Percentiles rank a stretch among this genome's conserved stretches.
Evolutionary conservation across 2,113 vertebrate species (phyloP).

Genomic region (Dipodomys merriami): DNA sequence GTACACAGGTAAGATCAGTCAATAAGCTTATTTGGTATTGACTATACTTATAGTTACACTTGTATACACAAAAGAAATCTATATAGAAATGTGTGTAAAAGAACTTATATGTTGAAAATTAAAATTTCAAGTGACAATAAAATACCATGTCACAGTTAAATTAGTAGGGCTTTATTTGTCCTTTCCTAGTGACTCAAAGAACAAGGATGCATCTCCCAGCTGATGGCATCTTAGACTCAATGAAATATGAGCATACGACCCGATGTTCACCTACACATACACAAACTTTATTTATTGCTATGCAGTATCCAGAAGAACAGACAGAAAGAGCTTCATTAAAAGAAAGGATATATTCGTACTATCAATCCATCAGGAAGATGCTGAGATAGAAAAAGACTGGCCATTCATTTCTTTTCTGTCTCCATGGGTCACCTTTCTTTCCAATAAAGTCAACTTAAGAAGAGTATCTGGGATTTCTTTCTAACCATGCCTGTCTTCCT

Average conservation of each 20-base stretch:
- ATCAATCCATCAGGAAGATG: neutral
- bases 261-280: neutral
- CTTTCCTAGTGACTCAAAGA: neutral
- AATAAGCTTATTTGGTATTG: neutral
- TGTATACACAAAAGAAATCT: neutral
- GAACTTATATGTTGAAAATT: neutral
- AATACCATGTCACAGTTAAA: constrained; percentile 10
- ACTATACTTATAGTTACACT: neutral
- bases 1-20: neutral
- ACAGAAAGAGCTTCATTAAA: neutral
- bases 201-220: neutral
- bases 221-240: neutral
- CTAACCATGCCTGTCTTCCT: neutral
- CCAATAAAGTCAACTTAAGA: neutral
- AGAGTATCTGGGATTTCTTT: neutral
- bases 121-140: neutral
- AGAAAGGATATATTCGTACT: neutral
- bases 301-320: neutral
- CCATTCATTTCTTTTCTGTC: neutral
- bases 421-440: neutral
- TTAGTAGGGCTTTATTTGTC: neutral
- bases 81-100: neutral
- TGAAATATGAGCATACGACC: neutral
- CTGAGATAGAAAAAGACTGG: neutral
- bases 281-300: neutral